These are phyloP conservation scores for Monomorium pharaonis DNA, from an alignment of 1,140 invertebrate species.

Conservation along the genomic window DNA sequence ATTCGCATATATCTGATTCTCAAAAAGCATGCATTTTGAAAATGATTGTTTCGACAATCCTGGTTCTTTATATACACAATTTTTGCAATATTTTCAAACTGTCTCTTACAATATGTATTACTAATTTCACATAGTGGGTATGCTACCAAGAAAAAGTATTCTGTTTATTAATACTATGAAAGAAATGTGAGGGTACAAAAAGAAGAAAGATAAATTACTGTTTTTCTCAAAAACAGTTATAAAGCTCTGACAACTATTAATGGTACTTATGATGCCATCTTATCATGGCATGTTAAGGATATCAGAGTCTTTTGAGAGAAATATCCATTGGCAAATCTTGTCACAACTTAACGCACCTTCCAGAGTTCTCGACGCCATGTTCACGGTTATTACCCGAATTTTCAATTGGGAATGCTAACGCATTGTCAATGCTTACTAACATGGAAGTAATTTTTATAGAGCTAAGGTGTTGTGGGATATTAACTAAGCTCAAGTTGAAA, in stretches of 20 bases:
- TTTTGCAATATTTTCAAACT: conserved; percentile 34
- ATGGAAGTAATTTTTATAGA: conserved; percentile 56
- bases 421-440: conserved; percentile 62
- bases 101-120: conserved; percentile 34
- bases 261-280: neutral
- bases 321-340: conserved; percentile 82
- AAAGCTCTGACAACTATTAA: conserved; percentile 9
- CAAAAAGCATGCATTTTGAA: conserved; percentile 27
- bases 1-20: conserved; percentile 7
- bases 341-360: conserved; percentile 86
- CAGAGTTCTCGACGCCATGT: conserved; percentile 83
- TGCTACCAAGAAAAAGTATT: neutral
- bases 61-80: conserved; percentile 26
- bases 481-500: conserved; percentile 23
- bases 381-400: conserved; percentile 56
- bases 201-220: neutral
- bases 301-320: conserved; percentile 30
- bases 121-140: neutral
- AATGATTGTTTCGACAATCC: neutral
- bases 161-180: conserved; percentile 8
- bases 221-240: neutral
- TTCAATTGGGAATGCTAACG: conserved; percentile 45
- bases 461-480: conserved; percentile 60
- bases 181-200: neutral
- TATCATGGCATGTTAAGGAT: neutral